These are phyloP conservation scores for Lamellibrachia columna DNA, from an alignment of 2,888 invertebrate species.

Conservation along the genomic window DNA sequence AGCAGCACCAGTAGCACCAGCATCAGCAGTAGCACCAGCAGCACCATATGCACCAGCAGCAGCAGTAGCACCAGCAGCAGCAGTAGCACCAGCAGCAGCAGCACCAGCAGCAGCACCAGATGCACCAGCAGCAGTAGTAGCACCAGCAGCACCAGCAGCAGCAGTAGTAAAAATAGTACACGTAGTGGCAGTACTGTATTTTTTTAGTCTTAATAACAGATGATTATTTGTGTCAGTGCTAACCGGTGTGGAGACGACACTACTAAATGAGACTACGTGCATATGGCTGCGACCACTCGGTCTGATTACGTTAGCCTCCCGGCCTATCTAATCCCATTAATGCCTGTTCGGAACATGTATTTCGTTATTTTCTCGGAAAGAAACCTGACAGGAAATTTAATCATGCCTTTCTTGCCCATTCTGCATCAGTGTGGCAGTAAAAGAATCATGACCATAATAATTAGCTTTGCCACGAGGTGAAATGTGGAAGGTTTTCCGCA, in stretches of 20 bases:
- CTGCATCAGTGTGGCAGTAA: background rate
- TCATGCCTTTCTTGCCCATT: background rate
- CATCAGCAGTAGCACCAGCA: background rate
- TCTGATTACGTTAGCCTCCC: background rate
- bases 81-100: background rate
- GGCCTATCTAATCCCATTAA: conserved; percentile 3
- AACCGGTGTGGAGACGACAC: background rate
- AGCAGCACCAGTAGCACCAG: background rate
- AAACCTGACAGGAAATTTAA: conserved; percentile 16
- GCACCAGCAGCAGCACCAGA: background rate
- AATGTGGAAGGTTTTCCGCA: background rate
- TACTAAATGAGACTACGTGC: background rate
- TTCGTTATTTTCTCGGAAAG: background rate
- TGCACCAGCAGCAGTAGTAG: background rate
- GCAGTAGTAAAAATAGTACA: background rate
- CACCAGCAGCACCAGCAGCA: background rate
- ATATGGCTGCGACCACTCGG: background rate
- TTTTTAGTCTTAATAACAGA: background rate
- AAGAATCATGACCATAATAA: background rate
- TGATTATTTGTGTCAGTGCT: background rate
- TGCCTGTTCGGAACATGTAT: background rate
- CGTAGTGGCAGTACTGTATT: background rate
- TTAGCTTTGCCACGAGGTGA: background rate
- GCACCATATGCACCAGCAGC: background rate
- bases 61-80: background rate